Conservation (phyloP, 2,113 vertebrate species). For the Myxocyprinus asiaticus region DNA sequence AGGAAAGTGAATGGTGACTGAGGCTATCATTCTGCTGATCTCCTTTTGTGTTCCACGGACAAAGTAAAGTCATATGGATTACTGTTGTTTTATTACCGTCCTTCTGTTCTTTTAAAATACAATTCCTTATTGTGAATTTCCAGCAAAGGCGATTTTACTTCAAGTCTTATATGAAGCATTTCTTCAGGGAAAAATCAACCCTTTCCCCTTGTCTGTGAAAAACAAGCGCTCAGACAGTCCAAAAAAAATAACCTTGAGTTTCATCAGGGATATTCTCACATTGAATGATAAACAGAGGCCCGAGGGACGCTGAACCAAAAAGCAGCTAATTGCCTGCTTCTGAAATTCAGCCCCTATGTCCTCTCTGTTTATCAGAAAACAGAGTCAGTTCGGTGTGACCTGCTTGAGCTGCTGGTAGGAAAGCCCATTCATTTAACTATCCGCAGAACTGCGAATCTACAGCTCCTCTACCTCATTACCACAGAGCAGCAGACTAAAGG, state of each 20-base stretch:
- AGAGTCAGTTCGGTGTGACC: conserved; percentile 24
- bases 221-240: conserved; percentile 59
- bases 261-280: conserved; percentile 80
- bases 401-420: conserved; percentile 30
- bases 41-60: too few species aligned
- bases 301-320: conserved; percentile 71
- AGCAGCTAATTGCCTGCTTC: conserved; percentile 77
- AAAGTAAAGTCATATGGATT: too few species aligned
- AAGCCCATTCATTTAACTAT: conserved; percentile 21
- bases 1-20: too few species aligned
- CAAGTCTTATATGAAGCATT: conserved; percentile 47
- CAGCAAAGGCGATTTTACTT: conserved; percentile 19
- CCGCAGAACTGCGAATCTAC: conserved; percentile 11
- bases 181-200: conserved; percentile 72
- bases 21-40: too few species aligned
- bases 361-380: conserved; percentile 53
- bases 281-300: conserved; percentile 79
- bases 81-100: too few species aligned
- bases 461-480: conserved; percentile 15
- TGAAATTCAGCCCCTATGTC: conserved; percentile 71
- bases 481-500: conserved; percentile 6
- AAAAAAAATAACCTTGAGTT: conserved; percentile 79
- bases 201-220: conserved; percentile 74
- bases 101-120: neutral
- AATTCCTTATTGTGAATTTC: conserved; percentile 21